Evolutionary conservation across 2,888 invertebrate species (phyloP), one percentile per base, ranked within the genome.

Genomic region (Schizaphis graminum): DNA sequence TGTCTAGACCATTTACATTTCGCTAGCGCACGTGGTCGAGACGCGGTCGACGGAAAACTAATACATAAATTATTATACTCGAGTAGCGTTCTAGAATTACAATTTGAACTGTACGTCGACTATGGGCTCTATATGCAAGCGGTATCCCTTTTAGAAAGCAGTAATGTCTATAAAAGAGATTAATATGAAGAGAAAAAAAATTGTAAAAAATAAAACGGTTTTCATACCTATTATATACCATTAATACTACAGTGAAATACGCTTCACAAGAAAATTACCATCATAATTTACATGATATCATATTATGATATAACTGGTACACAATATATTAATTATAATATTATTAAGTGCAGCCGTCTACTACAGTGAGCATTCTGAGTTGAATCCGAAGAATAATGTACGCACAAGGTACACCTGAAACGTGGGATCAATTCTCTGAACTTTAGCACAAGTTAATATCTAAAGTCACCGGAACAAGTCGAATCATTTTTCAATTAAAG

Each of bases 31-130:
- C 11, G 57, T 8, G 77, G 77, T 8, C 8, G 77, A 77, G 77
- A 77, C 21, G 21, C 21, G 35, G 77, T 77, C 77, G 77, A 77
- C 35, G 77, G 35, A 21, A 77, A 77, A 35, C 77, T 77, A 77
- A 77, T 77, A 77, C 77, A 77, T 77, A 77, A 77, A 77, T 77
- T 77, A 77, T 77, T 35, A 35, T 77, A 77, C 77, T 77, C 35
- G 21, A 77, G 35, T 77, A 77, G 26, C 77, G 77, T 77, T 77
- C 77, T 77, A 77, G 77, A 77, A 77, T 77, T 77, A 77, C 77
- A 77, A 77, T 77, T 77, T 35, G 77, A 35, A 35, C 35, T 77
- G 35, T 77, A 77, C 35, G 8, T 35, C 8, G 21, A 21, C 77
- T 35, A 35, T 77, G 8, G 21, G 35, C 21, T 77, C 35, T 77